Base-by-base conservation (phyloP, 2,113 vertebrate genomes). In the Periophthalmodon schlosseri region DNA sequence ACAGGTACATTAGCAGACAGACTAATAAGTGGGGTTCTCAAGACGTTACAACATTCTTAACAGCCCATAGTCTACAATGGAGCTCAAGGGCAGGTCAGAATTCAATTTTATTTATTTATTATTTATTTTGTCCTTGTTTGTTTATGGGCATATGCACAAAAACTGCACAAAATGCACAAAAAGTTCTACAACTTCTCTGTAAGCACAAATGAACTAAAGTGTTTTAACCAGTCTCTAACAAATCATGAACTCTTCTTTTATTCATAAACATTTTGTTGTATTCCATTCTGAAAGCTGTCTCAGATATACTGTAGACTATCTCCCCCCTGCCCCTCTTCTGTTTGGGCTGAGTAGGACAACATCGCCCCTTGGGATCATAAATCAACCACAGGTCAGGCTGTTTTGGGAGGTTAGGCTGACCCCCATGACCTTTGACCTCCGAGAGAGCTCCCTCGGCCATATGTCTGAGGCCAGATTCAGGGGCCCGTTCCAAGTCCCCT, bases 321-420 rank as follows among this genome's bases (percentile, higher is more conserved):
- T 44, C 39, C 39, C 7, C 28, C 84, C 66, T 87, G 84, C 84
- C 39, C 46, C 34, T 67, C 16, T 68, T 73, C 74, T 84, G 61
- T 84, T 84, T 75, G 64, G 85, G 79, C 81, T 18, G 11, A 83
- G 66, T 50, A 71, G 57, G 44, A 79, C 47, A 20, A 83, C 82
- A 87, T 87, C 78, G 76, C 77, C 83, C 82, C 81, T 33, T 44
- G 77, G 79, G 86, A 89, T 87, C 73, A 86, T 86, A 87, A 89
- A 93, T 88, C 82, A 86, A 77, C 77, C 74, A 71, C 36, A 83
- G 84, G 85, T 74, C 79, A 80, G 72, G 79, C 82, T 87, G 82
- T 85, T 85, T 74, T 78, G 79, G 73, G 79, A 84, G 88, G 82
- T 86, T 85, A 91, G 86, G 73, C 74, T 80, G 83, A 90, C 89